A percentile compares a stretch with the other conserved stretches of the same genome.
Evolutionary conservation across 2,888 invertebrate species (phyloP).

Genomic region (Druceiella hillmani): DNA sequence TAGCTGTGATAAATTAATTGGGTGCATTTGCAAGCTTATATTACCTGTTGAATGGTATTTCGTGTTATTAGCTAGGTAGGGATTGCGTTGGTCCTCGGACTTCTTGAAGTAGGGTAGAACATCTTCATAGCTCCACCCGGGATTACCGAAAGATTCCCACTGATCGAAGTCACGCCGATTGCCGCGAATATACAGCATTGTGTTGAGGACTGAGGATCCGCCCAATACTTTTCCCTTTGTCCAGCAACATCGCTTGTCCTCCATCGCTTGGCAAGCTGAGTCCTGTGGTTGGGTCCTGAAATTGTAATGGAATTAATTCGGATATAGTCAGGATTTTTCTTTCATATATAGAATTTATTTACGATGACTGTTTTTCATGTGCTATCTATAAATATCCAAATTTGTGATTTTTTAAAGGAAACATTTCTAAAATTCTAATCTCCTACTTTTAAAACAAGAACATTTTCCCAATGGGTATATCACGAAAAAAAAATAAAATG

Average conservation of each 20-base stretch:
- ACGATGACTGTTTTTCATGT: no score
- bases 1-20: no score
- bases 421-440: no score
- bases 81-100: slow-evolving; percentile 83
- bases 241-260: slow-evolving; percentile 80
- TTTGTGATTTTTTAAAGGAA: no score
- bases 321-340: no score
- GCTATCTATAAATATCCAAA: no score
- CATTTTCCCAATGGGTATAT: no score
- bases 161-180: slow-evolving; percentile 81
- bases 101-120: slow-evolving; percentile 80
- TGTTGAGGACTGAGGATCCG: slow-evolving; percentile 83
- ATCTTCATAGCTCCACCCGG: slow-evolving; percentile 83
- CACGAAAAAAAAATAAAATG: no score
- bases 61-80: slow-evolving; percentile 72
- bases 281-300: slow-evolving; percentile 76
- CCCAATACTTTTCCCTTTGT: slow-evolving; percentile 86
- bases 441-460: no score
- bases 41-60: slow-evolving; percentile 67
- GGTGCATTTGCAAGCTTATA: no score
- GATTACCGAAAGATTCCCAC: slow-evolving; percentile 81
- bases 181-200: slow-evolving; percentile 88
- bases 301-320: no score
- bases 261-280: slow-evolving; percentile 82
- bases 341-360: no score